A percentile compares a stretch with the other conserved stretches of the same genome.
These are phyloP conservation scores for Vireo griseus DNA, from an alignment of 2,797 vertebrate species.

Conservation along the genomic window DNA sequence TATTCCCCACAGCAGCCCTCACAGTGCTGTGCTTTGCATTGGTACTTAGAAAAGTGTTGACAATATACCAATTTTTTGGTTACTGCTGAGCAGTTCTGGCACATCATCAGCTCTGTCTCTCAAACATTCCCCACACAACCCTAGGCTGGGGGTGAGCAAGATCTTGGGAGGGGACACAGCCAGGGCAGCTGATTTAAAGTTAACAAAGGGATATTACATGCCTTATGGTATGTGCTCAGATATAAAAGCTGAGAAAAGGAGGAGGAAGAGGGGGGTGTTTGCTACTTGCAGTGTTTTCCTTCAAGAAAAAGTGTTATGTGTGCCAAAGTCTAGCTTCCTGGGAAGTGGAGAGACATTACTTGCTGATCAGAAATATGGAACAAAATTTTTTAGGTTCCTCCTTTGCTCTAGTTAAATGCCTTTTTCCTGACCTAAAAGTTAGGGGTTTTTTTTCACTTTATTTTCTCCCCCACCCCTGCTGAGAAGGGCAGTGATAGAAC, in stretches of 20 bases:
- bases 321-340: neutral
- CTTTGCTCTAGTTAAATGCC: neutral
- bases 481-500: accelerated
- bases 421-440: neutral
- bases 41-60: neutral
- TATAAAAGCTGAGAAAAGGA: neutral
- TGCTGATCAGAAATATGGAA: neutral
- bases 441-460: neutral
- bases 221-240: neutral
- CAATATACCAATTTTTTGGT: neutral
- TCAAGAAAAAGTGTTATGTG: neutral
- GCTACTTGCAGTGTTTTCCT: neutral
- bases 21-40: neutral
- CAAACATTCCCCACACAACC: neutral
- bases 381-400: neutral
- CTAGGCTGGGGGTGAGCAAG: too few species aligned
- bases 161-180: too few species aligned
- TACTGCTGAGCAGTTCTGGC: neutral
- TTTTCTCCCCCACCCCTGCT: accelerated
- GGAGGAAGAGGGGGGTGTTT: accelerated
- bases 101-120: neutral
- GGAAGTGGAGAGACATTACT: neutral
- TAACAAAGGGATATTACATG: neutral
- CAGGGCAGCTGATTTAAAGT: neutral
- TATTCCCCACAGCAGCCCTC: neutral